phyloP scores from a whole-genome alignment of 2,797 vertebrate species.

The Catostomus latipinnis region DNA sequence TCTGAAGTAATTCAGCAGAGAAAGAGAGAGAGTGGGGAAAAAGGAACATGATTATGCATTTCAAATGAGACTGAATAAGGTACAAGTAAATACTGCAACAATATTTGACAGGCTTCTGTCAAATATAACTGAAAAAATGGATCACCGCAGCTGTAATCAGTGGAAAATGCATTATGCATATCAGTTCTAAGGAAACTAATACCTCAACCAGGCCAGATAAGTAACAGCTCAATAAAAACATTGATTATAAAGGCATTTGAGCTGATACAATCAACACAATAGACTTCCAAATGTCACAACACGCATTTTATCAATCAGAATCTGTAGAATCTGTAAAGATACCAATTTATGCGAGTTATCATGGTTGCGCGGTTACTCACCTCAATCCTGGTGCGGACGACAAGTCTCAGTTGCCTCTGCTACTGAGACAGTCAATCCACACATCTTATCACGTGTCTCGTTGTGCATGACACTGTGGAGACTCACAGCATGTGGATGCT shows the following conservation, averaged over 20 bases:
- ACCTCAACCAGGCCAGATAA: not conserved
- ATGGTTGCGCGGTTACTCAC: no score
- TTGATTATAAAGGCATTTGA: not conserved
- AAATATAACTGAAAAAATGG: conserved; percentile 2
- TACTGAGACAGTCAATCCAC: no score
- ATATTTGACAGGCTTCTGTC: conserved; percentile 62
- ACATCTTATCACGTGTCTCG: no score
- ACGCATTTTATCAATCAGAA: not conserved
- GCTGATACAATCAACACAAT: not conserved
- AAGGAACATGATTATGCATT: not conserved
- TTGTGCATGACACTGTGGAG: no score
- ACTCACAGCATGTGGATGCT: no score
- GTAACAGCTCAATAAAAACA: conserved; percentile 18
- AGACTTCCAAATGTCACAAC: not conserved
- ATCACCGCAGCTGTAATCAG: not conserved
- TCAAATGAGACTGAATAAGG: conserved; percentile 9
- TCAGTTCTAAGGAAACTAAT: not conserved
- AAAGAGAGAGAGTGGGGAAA: not conserved
- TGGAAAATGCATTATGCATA: conserved; percentile 18
- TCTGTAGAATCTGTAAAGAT: not conserved
- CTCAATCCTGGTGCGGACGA: no score
- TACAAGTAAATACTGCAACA: conserved; percentile 48
- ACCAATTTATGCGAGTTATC: not conserved
- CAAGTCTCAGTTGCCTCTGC: no score
- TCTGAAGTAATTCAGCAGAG: not conserved